Evolutionary conservation across 2,797 vertebrate species (phyloP).

Genomic region (Gallirallus australis): DNA sequence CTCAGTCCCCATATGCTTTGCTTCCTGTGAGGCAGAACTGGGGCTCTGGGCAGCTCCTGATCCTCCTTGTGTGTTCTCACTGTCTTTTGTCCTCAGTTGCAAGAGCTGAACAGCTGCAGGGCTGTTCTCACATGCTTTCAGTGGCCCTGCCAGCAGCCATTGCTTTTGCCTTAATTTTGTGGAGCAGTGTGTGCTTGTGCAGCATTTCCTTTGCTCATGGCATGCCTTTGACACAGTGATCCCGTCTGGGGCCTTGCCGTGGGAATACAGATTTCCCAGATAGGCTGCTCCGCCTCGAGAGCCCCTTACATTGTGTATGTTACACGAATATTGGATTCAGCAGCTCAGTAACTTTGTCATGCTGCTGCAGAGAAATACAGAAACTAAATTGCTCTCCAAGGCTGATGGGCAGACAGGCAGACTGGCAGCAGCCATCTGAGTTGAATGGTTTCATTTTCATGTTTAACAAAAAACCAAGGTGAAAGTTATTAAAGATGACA

Average conservation of each 20-base stretch:
- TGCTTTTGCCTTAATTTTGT: not conserved
- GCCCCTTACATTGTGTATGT: not conserved
- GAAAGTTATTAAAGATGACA: not conserved
- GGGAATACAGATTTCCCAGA: not conserved
- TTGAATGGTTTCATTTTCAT: not conserved
- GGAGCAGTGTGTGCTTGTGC: not conserved
- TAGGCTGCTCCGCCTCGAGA: not conserved
- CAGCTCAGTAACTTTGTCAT: not conserved
- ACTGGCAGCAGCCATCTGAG: not conserved
- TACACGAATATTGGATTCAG: not conserved
- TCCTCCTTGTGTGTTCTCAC: not conserved
- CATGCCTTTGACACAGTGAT: not conserved
- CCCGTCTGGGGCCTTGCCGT: not conserved
- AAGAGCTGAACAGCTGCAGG: not conserved
- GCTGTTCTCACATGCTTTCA: not conserved
- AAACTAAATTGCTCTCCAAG: not conserved
- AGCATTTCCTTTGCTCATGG: not conserved
- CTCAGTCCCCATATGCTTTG: not conserved
- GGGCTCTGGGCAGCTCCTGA: not conserved
- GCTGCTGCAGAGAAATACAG: not conserved
- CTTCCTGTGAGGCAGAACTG: not conserved
- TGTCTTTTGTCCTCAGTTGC: not conserved
- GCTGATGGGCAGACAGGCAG: not conserved
- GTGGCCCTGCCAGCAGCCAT: accelerated
- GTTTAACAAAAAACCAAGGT: not conserved